phyloP scores from a whole-genome alignment of 2,113 vertebrate genomes.

The Callopanchax toddi region DNA sequence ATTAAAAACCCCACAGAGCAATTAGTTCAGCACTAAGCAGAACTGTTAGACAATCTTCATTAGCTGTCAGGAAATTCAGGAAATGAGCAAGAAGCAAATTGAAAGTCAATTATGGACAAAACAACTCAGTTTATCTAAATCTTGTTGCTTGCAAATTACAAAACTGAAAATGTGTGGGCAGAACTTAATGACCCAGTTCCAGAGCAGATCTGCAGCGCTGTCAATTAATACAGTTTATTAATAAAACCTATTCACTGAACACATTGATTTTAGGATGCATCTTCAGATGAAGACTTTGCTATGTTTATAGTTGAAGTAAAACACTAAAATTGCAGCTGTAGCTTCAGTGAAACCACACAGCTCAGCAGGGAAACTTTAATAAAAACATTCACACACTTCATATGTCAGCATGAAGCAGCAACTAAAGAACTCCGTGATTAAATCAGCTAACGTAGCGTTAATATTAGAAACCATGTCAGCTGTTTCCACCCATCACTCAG shows the following conservation, averaged over 20 bases:
- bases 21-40: constrained; percentile 36
- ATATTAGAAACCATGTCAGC: too few relatives aligned
- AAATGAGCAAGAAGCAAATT: constrained; percentile 24
- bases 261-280: background rate
- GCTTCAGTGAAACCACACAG: too few relatives aligned
- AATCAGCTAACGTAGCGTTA: too few relatives aligned
- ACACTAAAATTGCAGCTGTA: too few relatives aligned
- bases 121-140: background rate
- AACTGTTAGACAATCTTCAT: constrained; percentile 40
- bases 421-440: too few relatives aligned
- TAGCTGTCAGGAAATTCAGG: constrained; percentile 28
- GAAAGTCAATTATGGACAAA: constrained; percentile 6
- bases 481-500: too few relatives aligned
- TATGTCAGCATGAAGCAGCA: too few relatives aligned
- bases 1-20: constrained; percentile 48
- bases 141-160: background rate
- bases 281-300: constrained; percentile 18
- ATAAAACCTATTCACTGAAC: background rate
- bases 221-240: background rate
- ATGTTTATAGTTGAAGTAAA: too few relatives aligned
- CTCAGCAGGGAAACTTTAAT: too few relatives aligned
- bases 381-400: too few relatives aligned
- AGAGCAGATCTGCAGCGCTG: background rate
- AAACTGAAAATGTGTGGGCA: background rate
- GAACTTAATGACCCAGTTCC: background rate